Base-by-base conservation (phyloP, 2,113 vertebrate species). In the Triplophysa rosa region DNA sequence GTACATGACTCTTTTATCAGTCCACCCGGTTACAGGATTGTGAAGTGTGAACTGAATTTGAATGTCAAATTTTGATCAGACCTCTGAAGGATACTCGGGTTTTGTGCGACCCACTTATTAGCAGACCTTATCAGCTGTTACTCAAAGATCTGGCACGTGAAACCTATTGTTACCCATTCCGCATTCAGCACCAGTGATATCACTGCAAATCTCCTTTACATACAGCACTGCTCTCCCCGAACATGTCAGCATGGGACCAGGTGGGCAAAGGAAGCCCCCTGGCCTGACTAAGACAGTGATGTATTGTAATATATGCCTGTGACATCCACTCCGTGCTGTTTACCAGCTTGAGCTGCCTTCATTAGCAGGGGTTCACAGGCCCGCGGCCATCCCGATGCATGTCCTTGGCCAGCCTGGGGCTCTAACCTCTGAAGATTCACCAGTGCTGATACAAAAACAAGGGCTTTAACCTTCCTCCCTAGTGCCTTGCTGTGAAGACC, bases 261-360 rank as follows among this genome's bases (percentile, higher is more conserved):
- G 89, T 90, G 87, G 84, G 79, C 76, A 42, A 69, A 79, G 42
- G 72, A 77, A 70, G 81, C 86, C 89, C 87, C 83, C 47, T 85
- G 86, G 91, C 89, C 89, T 76, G 80, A 82, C 47, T 86, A 86
- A 91, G 91, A 91, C 91, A 92, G 91, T 92, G 92, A 93, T 94
- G 91, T 93, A 93, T 93, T 93, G 89, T 93, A 94, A 93, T 94
- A 89, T 93, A 93, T 93, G 91, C 92, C 78, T 79, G 86, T 90
- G 91, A 93, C 91, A 92, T 91, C 89, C 85, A 89, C 86, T 83
- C 67, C 89, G 86, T 91, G 90, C 92, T 92, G 92, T 93, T 93
- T 92, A 92, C 90, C 93, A 91, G 86, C 68, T 86, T 85, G 88
- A 90, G 88, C 89, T 89, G 89, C 91, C 89, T 92, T 92, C 91